Evolutionary conservation across 2,888 invertebrate species (phyloP).

Genomic region (Chydorus sphaericus): DNA sequence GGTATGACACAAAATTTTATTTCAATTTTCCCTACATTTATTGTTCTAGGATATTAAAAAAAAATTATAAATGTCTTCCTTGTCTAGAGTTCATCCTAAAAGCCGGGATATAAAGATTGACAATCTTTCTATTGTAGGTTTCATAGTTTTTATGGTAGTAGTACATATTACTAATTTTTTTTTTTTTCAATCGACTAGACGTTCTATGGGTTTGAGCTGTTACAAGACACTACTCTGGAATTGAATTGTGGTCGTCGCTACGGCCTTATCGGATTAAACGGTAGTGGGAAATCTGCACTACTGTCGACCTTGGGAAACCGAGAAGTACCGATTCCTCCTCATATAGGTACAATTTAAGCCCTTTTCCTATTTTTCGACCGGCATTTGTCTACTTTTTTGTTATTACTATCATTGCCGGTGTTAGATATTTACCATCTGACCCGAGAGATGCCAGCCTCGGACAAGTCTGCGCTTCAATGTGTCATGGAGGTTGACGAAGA

Average conservation of each 20-base stretch:
- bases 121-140: conserved; percentile 86
- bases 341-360: no score
- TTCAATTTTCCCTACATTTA: not conserved
- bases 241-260: conserved; percentile 94
- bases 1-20: conserved; percentile 26
- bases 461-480: conserved; percentile 85
- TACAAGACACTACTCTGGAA: conserved; percentile 90
- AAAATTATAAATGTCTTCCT: no score
- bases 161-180: no score
- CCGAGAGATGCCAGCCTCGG: conserved; percentile 95
- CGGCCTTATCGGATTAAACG: conserved; percentile 93
- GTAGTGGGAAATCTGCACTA: conserved; percentile 92
- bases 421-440: conserved; percentile 84
- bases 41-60: no score
- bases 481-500: conserved; percentile 99
- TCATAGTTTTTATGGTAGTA: no score
- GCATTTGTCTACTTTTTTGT: no score
- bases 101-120: conserved; percentile 93
- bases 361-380: no score
- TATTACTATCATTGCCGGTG: no score
- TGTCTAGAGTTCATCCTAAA: conserved; percentile 61
- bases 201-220: conserved; percentile 91
- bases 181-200: no score
- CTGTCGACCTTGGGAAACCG: conserved; percentile 80
- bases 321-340: conserved; percentile 86